These are phyloP conservation scores for Erebia epiphron DNA, from an alignment of 2,888 invertebrate genomes.

Conservation along the genomic window DNA sequence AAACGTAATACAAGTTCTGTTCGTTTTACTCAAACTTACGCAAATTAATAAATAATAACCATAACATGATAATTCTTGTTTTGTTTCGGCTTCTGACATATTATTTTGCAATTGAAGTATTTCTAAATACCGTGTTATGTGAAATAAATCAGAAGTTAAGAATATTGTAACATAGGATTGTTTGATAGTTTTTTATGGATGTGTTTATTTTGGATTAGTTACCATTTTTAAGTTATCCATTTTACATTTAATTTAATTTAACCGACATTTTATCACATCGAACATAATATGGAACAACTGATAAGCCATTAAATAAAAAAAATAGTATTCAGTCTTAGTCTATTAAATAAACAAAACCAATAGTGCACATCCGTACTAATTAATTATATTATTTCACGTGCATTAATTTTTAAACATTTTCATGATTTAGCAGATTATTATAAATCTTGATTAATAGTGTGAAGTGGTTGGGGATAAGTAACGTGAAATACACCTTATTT, in stretches of 20 bases:
- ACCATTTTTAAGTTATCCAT: too few species aligned
- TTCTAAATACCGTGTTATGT: too few species aligned
- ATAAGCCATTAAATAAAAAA: constrained; percentile 46
- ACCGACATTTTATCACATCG: constrained; percentile 51
- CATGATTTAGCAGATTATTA: constrained; percentile 56
- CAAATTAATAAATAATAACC: not conserved
- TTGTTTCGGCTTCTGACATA: not conserved
- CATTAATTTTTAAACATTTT: constrained; percentile 56
- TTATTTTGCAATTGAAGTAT: not conserved
- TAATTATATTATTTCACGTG: constrained; percentile 66
- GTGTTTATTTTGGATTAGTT: not conserved
- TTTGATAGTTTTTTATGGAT: not conserved
- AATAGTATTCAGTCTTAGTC: constrained; percentile 69
- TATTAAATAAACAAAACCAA: constrained; percentile 63
- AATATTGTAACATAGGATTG: not conserved
- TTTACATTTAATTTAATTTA: too few species aligned
- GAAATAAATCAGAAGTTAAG: too few species aligned
- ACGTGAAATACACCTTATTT: not conserved
- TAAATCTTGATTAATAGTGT: not conserved
- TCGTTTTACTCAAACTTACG: constrained; percentile 3
- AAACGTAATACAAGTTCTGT: constrained; percentile 24
- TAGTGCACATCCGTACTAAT: constrained; percentile 54
- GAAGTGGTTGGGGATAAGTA: not conserved
- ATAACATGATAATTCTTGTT: not conserved
- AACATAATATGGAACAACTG: constrained; percentile 58